phyloP scores from a whole-genome alignment of 2,888 invertebrate genomes.

The Orthonevra nobilis region DNA sequence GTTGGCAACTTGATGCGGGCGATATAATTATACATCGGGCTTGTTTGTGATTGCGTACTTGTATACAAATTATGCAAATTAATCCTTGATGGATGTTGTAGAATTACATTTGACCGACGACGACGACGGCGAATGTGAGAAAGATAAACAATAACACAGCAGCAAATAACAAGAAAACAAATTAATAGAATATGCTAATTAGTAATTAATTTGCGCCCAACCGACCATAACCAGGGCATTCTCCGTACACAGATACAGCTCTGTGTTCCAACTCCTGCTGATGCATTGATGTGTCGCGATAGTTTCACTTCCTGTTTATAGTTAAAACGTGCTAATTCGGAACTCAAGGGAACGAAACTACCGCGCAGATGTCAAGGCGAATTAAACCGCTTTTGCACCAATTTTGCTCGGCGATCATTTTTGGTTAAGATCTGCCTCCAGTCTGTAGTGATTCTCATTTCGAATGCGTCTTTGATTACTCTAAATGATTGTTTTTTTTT shows the following conservation, averaged over 20 bases:
- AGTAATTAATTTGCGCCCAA: slow-evolving; percentile 60
- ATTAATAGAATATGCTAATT: slow-evolving; percentile 66
- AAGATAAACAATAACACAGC: slow-evolving; percentile 51
- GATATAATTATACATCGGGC: slow-evolving; percentile 63
- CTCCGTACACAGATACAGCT: too few species aligned
- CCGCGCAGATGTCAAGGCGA: neutral
- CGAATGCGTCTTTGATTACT: slow-evolving; percentile 37
- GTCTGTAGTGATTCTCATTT: slow-evolving; percentile 41
- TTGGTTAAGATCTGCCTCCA: slow-evolving; percentile 49
- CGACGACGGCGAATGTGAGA: slow-evolving; percentile 7
- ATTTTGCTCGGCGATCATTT: slow-evolving; percentile 29
- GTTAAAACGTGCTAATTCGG: slow-evolving; percentile 3
- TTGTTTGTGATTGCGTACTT: slow-evolving; percentile 47
- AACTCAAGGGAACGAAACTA: neutral
- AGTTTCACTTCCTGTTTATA: too few species aligned
- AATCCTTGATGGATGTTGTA: slow-evolving; percentile 67
- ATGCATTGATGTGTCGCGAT: too few species aligned
- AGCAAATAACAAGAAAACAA: slow-evolving; percentile 60
- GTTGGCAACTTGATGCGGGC: slow-evolving; percentile 69
- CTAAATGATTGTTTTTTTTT: slow-evolving; percentile 9
- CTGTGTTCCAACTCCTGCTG: too few species aligned
- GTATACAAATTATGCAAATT: slow-evolving; percentile 63
- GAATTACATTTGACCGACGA: slow-evolving; percentile 57
- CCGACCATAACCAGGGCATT: slow-evolving; percentile 56
- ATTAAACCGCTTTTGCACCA: slow-evolving; percentile 12